Conservation (phyloP, 2,113 vertebrate genomes). For the Macaca nemestrina region DNA sequence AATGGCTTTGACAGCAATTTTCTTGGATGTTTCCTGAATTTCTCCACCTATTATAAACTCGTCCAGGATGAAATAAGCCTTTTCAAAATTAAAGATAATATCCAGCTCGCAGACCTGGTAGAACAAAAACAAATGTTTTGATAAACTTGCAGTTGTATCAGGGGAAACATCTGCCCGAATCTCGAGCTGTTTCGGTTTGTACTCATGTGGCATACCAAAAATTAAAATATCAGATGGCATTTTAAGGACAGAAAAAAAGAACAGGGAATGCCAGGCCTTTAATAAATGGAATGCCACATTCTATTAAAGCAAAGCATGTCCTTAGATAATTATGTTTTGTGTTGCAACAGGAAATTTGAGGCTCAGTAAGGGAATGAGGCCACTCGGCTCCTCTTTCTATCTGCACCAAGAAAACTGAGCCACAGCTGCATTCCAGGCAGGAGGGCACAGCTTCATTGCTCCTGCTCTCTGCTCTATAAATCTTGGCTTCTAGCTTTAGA, state of each 20-base stretch:
- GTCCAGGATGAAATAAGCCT: constrained; percentile 97
- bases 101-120: constrained; percentile 95
- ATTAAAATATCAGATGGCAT: background rate
- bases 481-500: background rate
- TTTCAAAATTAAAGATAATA: constrained; percentile 98
- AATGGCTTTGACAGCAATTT: constrained; percentile 86
- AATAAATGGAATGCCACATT: background rate
- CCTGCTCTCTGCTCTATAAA: background rate
- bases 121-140: constrained; percentile 60
- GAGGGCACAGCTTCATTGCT: accelerated
- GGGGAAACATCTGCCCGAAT: background rate
- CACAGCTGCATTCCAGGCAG: accelerated
- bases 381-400: background rate
- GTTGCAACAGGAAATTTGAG: background rate
- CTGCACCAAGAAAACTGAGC: background rate
- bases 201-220: background rate
- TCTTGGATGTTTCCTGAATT: constrained; percentile 94
- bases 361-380: background rate
- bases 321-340: background rate
- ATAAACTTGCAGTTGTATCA: background rate
- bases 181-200: background rate
- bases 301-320: background rate
- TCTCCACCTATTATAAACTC: constrained; percentile 96
- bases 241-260: background rate
- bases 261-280: background rate